Evolutionary conservation across 2,888 invertebrate species (phyloP).

Genomic region (Boloria euphrosyne): DNA sequence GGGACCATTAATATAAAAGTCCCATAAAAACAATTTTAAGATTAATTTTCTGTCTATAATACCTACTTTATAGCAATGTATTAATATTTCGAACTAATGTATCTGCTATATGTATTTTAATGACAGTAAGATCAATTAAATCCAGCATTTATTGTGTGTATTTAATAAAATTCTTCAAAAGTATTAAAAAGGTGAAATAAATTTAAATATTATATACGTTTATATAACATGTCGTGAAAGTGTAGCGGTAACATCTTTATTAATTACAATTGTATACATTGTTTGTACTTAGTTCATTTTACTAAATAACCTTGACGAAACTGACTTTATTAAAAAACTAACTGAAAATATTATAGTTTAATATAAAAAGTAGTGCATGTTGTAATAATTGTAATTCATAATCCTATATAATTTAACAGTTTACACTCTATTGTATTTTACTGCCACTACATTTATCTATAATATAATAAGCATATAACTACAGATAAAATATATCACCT

Average conservation of each 20-base stretch:
- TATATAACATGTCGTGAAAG: too few species aligned
- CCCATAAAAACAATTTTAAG: not conserved
- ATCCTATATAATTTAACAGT: not conserved
- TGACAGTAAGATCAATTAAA: too few species aligned
- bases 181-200: too few species aligned
- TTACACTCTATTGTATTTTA: slow-evolving; percentile 18
- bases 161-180: too few species aligned
- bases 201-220: too few species aligned
- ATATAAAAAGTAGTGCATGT: slow-evolving; percentile 9
- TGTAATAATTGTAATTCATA: not conserved
- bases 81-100: not conserved
- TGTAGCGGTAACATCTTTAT: too few species aligned
- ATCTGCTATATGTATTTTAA: too few species aligned
- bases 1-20: not conserved
- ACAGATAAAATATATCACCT: slow-evolving; percentile 31
- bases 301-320: not conserved
- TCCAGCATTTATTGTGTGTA: too few species aligned
- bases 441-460: slow-evolving; percentile 28
- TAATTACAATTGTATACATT: not conserved
- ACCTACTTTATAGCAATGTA: not conserved
- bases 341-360: not conserved
- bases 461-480: slow-evolving; percentile 18
- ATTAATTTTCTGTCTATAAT: not conserved
- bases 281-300: slow-evolving; percentile 9
- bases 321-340: not conserved